Base-by-base conservation (phyloP, 2,888 invertebrate genomes). In the Schrankia costaestrigalis region DNA sequence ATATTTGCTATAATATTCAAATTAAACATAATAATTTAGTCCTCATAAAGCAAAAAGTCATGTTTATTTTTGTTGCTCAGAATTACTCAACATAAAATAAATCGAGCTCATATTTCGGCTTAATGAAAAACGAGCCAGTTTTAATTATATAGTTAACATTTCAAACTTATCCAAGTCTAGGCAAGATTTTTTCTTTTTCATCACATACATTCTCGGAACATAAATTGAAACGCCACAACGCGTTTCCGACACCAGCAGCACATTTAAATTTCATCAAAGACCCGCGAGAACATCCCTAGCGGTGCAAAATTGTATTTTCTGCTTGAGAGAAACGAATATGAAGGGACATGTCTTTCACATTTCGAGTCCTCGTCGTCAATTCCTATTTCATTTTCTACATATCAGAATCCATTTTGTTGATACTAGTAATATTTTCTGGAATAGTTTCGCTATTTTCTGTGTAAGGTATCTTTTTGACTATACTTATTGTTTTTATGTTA, bases 241-340 rank as follows among this genome's bases (percentile, higher is more conserved):
- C 53, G 62, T 67, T 57, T 54, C 48, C 56, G 54, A 38, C 46
- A 55, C 26, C 24, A 38, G 50, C 39, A 53, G 45, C 62, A 56
- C 66, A 69, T 72, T 73, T 68, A 71, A 72, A 77, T 74, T 76
- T 72, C 71, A 76, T 75, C 71, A 71, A 56, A 63, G 51, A 60
- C 48, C 59, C 54, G 37, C 47, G 51, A 38, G 44, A 56, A 57
- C 60, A 44, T 59, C 59, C 56, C 63, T 62, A 44, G 54, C 48
- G 50, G 52, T 56, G 56, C 51, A 50, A 67, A 73, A 76, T 74
- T 68, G 64, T 70, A 67, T 77, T 74, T 75, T 71, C 65, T 57
- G 60, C 64, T 49, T 56, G 64, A 66, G 51, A 60, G 57, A 46
- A 60, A 56, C 56, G 48, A 55, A 56, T 61, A 58, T 56, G 62